Evolutionary conservation across 1,140 invertebrate species (phyloP).

Genomic region (Nasonia giraulti): DNA sequence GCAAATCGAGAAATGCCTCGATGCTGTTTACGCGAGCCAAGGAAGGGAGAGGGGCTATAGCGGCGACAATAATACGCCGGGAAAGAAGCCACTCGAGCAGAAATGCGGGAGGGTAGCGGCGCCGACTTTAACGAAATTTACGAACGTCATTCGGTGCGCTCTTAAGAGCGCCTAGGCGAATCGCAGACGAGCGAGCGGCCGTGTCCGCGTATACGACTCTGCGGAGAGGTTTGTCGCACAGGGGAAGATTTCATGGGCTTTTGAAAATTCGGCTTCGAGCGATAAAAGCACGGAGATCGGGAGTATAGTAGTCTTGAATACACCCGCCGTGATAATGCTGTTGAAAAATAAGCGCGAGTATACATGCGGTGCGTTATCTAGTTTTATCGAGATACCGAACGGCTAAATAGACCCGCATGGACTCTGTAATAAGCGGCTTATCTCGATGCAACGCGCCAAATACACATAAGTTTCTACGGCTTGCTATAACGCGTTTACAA

Average conservation of each 20-base stretch:
- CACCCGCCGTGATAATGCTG: no score
- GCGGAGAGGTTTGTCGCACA: no score
- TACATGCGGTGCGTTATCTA: not conserved
- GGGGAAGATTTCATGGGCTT: no score
- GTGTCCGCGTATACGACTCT: no score
- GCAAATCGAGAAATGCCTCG: conserved; percentile 38
- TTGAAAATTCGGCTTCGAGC: not conserved
- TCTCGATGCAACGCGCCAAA: not conserved
- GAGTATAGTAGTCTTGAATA: no score
- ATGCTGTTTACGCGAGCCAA: conserved; percentile 46
- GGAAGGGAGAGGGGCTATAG: not conserved
- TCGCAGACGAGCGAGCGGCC: not conserved
- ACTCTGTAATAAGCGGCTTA: conserved; percentile 1
- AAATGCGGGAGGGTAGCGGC: not conserved
- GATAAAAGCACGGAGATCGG: not conserved
- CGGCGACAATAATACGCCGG: not conserved
- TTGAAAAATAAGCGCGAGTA: no score
- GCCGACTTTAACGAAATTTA: conserved; percentile 54
- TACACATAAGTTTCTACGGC: not conserved
- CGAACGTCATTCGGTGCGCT: conserved; percentile 55
- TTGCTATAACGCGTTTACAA: not conserved
- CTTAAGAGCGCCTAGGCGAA: conserved; percentile 50
- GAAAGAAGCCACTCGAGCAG: not conserved
- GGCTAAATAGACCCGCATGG: not conserved
- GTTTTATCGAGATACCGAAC: not conserved